These are phyloP conservation scores for Drosophila simulans DNA, from an alignment of 1,140 invertebrate genomes.

Conservation along the genomic window DNA sequence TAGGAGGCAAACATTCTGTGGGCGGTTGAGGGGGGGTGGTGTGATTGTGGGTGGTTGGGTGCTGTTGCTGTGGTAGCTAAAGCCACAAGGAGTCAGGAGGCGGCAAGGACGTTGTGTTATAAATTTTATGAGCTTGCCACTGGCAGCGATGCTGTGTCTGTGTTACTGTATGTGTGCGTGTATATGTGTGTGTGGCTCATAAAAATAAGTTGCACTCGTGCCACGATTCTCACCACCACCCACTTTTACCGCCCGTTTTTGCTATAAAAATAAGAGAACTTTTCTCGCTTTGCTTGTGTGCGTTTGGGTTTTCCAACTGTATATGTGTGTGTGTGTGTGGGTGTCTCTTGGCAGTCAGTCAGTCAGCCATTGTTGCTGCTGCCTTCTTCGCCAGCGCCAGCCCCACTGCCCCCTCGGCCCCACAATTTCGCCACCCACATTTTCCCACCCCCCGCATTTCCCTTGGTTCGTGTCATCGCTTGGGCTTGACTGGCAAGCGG, in stretches of 20 bases:
- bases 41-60: conserved; percentile 15
- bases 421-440: neutral
- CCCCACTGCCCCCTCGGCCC: conserved; percentile 1
- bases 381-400: conserved; percentile 6
- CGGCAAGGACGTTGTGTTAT: conserved; percentile 82
- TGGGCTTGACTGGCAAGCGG: conserved; percentile 71
- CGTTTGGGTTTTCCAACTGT: conserved; percentile 34
- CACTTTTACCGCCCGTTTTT: conserved; percentile 26
- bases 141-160: conserved; percentile 57
- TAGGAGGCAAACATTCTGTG: neutral
- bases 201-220: conserved; percentile 83
- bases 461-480: conserved; percentile 49
- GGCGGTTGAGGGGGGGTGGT: conserved; percentile 1
- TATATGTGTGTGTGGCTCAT: conserved; percentile 63
- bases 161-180: conserved; percentile 35
- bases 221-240: conserved; percentile 55
- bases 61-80: conserved; percentile 48
- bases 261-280: conserved; percentile 68
- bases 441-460: neutral
- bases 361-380: conserved; percentile 74
- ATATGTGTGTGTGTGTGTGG: conserved; percentile 27
- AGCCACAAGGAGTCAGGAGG: conserved; percentile 70
- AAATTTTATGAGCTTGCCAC: conserved; percentile 83
- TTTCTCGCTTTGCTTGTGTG: conserved; percentile 63
- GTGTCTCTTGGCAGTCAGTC: conserved; percentile 77